Percentiles rank a stretch among this genome's conserved stretches.
phyloP scores from a whole-genome alignment of 2,888 invertebrate species.

The Dolichopus griseipennis region DNA sequence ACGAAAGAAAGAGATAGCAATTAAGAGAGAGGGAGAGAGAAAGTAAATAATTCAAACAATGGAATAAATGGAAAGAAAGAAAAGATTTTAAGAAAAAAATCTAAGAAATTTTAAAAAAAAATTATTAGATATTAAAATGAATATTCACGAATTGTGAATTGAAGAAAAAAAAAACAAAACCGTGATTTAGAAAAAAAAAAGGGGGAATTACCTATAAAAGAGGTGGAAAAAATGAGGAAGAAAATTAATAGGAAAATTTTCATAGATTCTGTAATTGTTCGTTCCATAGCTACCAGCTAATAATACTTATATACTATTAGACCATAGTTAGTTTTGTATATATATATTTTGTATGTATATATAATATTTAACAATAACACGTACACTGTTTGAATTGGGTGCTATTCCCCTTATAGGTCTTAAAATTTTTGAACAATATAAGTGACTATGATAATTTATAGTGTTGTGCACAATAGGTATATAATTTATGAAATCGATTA shows the following conservation, averaged over 20 bases:
- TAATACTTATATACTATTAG: not conserved
- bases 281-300: not conserved
- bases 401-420: not conserved
- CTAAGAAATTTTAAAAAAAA: too few species aligned
- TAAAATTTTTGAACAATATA: not conserved
- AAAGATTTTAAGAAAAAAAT: too few species aligned
- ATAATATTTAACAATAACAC: too few species aligned
- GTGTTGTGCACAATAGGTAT: not conserved
- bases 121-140: not conserved
- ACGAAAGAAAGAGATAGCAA: not conserved
- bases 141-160: not conserved
- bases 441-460: not conserved
- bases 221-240: not conserved
- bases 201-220: too few species aligned
- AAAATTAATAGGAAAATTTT: not conserved
- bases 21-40: not conserved
- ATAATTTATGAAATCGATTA: conserved; percentile 2
- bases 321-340: too few species aligned
- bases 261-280: conserved; percentile 4
- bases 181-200: too few species aligned
- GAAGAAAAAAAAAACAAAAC: too few species aligned
- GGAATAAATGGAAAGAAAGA: not conserved
- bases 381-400: not conserved
- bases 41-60: not conserved
- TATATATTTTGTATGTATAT: too few species aligned